Evolutionary conservation across 1,140 invertebrate genomes (phyloP), one percentile per base, ranked within the genome.

Genomic region (Nymphalis io): DNA sequence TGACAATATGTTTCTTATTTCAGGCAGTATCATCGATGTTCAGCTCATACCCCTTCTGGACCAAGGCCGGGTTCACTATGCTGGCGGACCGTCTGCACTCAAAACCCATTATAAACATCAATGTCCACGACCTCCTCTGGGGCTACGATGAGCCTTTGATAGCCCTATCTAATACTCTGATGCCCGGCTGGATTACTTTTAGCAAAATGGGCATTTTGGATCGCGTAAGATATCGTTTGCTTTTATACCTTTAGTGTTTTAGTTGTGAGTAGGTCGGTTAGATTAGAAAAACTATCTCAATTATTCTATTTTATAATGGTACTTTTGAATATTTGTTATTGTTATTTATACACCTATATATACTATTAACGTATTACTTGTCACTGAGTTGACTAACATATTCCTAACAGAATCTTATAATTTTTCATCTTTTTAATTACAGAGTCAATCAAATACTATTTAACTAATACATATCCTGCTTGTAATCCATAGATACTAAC

Each of bases 121-220:
- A 93, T 0, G 94, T 96, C 0, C 81, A 96, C 33, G 94, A 98
- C 4, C 95, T 96, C 75, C 85, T 98, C 3, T 98, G 96, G 96
- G 98, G 98, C 1, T 98, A 97, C 76, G 94, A 96, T 3, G 97
- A 98, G 83, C 88, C 92, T 0, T 76, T 97, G 10, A 93, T 97
- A 23, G 87, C 88, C 16, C 76, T 97, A 38, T 95, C 95, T 0
- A 93, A 95, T 72, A 93, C 87, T 0, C 80, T 96, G 44, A 79
- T 96, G 59, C 96, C 96, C 0, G 93, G 89, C 21, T 95, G 95
- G 88, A 94, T 95, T 63, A 88, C 95, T 72, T 97, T 97, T 74
- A 85, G 93, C 11, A 94, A 93, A 67, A 95, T 98, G 74, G 97
- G 97, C 3, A 90, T 97, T 8, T 92, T 98, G 67, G 84, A 89